Base-by-base conservation (phyloP, 2,888 invertebrate genomes). In the Trachelus troglodyta region DNA sequence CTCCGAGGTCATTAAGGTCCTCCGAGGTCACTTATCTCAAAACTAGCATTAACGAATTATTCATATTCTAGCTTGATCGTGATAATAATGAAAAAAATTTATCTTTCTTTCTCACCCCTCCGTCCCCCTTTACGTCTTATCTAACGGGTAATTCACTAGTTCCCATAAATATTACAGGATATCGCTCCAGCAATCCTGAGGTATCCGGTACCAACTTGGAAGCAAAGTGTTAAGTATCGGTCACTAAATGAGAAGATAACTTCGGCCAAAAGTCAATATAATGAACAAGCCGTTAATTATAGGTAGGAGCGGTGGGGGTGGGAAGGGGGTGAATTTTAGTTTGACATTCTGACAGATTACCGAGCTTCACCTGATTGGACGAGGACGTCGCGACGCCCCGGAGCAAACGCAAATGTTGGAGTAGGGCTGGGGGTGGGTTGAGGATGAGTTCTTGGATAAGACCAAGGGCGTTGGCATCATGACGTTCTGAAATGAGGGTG, bases 281-380 rank as follows among this genome's bases (percentile, higher is more conserved):
- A 78, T 77, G 75, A 77, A 75, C 69, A 73, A 77, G n/a, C 74
- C 74, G 79, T 81, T 81, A 79, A 82, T 82, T 81, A 80, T 79
- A 75, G 78, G 76, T 69, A 80, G 77, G 34, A 9, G 40, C 12
- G 75, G 40, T 56, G 56, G 75, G 73, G 68, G 77, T 31, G 23
- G 69, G 35, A 30, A 23, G 73, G 40, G 37, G 75, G 68, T n/a
- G 34, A 73, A 79, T 81, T 82, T 81, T 75, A 80, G 76, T 77
- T 76, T 77, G 81, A 84, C 82, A 84, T 84, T 84, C 82, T 79
- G 79, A 81, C 73, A 83, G 83, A 83, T 84, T 85, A 85, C 79
- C 75, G 76, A 74, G 80, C 77, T 81, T 79, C 79, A 74, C 80
- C 78, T 69, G 74, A 78, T 79, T 74, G 69, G 68, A 69, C 75